Conservation (phyloP, 1,140 invertebrate genomes). For the Bombus confusus region DNA sequence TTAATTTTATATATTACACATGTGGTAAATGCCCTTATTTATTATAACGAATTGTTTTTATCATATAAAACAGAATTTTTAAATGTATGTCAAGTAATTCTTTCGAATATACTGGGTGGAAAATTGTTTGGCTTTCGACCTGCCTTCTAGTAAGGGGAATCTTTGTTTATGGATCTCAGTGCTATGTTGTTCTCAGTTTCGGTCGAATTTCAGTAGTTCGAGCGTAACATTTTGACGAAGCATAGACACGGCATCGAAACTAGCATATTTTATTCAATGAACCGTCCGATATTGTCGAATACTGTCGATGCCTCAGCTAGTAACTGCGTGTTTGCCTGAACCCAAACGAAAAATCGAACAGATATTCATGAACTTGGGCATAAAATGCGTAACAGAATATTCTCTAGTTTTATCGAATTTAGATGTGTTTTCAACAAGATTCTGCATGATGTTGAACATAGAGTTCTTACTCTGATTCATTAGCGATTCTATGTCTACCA, state of each 20-base stretch:
- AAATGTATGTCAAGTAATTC: background rate
- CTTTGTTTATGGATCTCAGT: background rate
- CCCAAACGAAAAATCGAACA: background rate
- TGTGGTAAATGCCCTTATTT: no score
- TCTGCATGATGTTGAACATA: no score
- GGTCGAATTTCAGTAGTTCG: background rate
- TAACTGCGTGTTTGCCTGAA: background rate
- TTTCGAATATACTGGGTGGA: background rate
- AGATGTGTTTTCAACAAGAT: no score
- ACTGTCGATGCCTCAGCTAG: no score
- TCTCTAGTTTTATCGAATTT: no score
- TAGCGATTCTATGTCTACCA: background rate
- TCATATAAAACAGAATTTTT: background rate
- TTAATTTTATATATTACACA: no score
- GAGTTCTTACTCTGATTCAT: background rate
- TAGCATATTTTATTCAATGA: slow-evolving; percentile 19
- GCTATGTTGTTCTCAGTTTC: background rate
- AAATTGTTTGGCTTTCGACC: background rate
- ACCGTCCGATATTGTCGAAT: background rate
- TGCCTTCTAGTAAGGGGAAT: no score
- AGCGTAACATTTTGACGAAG: background rate
- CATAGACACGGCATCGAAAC: background rate
- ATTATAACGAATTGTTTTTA: no score
- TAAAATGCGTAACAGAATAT: no score
- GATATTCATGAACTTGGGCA: background rate